Evolutionary conservation across 1,140 invertebrate genomes (phyloP).

Genomic region (Bombus soroeensis): DNA sequence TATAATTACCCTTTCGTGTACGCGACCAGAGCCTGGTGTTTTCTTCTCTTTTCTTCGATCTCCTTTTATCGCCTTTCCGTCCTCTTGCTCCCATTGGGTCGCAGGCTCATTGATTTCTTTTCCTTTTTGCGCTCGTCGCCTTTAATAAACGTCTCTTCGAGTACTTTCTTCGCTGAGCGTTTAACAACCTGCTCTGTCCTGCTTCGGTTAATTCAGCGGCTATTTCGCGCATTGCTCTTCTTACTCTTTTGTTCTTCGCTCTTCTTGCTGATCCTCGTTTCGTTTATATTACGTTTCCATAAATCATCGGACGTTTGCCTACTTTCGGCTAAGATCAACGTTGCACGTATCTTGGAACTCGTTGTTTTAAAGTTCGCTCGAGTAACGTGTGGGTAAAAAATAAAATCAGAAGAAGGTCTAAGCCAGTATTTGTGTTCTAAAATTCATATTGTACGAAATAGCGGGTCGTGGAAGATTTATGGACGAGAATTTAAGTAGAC

Average conservation of each 20-base stretch:
- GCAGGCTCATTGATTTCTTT: slow-evolving; percentile 21
- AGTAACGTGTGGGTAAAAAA: too few species aligned
- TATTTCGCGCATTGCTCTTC: not conserved
- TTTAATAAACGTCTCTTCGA: not conserved
- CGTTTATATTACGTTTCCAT: too few species aligned
- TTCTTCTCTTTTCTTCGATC: not conserved
- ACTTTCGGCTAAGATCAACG: too few species aligned
- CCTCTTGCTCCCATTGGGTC: not conserved
- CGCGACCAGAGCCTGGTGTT: not conserved
- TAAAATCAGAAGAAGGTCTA: too few species aligned
- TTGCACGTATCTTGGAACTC: too few species aligned
- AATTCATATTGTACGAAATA: too few species aligned
- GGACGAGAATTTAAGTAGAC: too few species aligned
- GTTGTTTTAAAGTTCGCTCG: too few species aligned
- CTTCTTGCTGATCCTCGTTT: not conserved
- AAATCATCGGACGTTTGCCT: too few species aligned
- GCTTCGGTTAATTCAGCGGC: not conserved
- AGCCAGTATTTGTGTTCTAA: too few species aligned
- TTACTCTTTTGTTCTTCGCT: not conserved
- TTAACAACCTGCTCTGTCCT: slow-evolving; percentile 9
- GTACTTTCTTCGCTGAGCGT: not conserved
- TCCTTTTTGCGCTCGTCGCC: not conserved
- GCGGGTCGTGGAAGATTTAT: too few species aligned
- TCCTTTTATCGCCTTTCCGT: not conserved
- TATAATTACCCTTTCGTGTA: slow-evolving; percentile 64